phyloP scores from a whole-genome alignment of 2,888 invertebrate species.

The Callosobruchus maculatus region DNA sequence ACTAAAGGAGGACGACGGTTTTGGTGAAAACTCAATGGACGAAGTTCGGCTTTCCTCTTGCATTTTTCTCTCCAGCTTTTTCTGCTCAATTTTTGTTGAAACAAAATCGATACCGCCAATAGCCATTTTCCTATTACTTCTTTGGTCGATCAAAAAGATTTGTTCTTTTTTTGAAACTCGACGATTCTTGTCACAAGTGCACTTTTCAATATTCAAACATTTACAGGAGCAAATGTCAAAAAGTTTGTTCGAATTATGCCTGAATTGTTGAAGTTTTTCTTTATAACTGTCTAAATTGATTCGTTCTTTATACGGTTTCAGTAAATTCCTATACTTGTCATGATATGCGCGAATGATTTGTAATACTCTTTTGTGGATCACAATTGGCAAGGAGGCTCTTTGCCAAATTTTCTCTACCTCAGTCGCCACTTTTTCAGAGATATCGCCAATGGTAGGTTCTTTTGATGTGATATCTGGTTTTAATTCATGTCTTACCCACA shows the following conservation, averaged over 20 bases:
- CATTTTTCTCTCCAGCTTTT: no score
- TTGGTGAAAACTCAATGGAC: no score
- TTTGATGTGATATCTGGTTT: not conserved
- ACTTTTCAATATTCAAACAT: no score
- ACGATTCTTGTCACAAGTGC: no score
- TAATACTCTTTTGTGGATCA: not conserved
- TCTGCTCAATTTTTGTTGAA: no score
- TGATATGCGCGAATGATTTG: not conserved
- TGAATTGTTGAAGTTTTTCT: constrained; percentile 1
- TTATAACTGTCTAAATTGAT: not conserved
- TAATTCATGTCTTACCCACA: not conserved
- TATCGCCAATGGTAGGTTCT: not conserved
- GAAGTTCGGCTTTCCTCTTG: no score
- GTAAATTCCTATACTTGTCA: no score
- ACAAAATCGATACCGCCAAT: constrained; percentile 1
- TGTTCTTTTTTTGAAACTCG: not conserved
- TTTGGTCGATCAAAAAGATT: constrained; percentile 1
- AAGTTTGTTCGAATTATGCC: no score
- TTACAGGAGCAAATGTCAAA: no score
- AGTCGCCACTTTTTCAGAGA: not conserved
- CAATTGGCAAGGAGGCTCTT: constrained; percentile 9
- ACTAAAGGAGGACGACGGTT: no score
- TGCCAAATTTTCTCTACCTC: not conserved
- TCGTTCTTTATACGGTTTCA: not conserved
- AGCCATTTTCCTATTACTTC: constrained; percentile 1